Evolutionary conservation across 2,888 invertebrate species (phyloP), one percentile per base, ranked within the genome.

Genomic region (Pristionchus exspectatus): DNA sequence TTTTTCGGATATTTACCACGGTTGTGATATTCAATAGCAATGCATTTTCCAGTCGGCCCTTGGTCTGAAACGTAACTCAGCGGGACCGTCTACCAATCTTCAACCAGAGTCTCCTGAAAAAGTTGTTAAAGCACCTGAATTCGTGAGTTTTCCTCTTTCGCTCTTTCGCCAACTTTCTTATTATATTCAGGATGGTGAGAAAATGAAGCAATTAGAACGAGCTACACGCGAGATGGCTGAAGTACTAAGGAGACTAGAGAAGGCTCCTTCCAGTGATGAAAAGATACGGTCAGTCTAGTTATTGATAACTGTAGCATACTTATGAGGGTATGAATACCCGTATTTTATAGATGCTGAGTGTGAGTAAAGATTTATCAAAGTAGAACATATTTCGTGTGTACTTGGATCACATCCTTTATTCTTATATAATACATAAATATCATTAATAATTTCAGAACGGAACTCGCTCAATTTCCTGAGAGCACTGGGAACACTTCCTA

Each of bases 191-290:
- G 66, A 54, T 33, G 54, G 1, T 21, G 89, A 89, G 66, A 89
- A 83, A 56, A 66, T 81, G 89, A 30, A 24, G n/a, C 89, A 89
- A 27, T 66, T 89, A 83, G 89, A 89, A n/a, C 38, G 81, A 63
- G 59, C 81, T 10, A 91, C 93, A 16, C 91, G 92, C 18, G 93
- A 94, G 88, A 90, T 94, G 66, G 85, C 93, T 18, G 89, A 90
- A 14, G 90, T 91, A 4, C 86, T 94, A 50, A 90, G 90, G 69
- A 91, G 92, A 24, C 89, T 94, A 54, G 92, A 93, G 66, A 93
- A 94, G 63, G 93, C 94, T 14, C 92, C 95, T 18, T 94, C 94
- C 30, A 92, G 93, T 14, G 94, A 95, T 84, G 92, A 92, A 56
- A 92, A 92, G 33, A 93, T 92, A n/a, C 91, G 94, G 93, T 81